Evolutionary conservation across 2,888 invertebrate species (phyloP).

Genomic region (Neoitamus cyanurus): DNA sequence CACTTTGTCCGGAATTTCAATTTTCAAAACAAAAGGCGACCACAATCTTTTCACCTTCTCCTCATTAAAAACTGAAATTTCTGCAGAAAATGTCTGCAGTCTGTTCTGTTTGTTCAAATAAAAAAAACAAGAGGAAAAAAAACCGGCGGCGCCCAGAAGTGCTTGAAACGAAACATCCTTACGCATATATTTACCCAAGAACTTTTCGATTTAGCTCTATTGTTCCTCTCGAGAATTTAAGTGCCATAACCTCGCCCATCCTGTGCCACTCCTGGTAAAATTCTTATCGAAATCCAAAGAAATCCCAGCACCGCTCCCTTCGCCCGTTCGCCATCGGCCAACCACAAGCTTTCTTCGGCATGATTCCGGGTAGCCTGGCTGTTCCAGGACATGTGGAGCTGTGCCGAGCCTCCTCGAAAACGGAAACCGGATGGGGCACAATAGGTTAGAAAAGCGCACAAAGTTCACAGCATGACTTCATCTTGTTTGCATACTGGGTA

Average conservation of each 20-base stretch:
- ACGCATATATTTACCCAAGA: background rate
- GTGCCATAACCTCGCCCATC: background rate
- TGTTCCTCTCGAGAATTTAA: background rate
- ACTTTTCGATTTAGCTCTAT: background rate
- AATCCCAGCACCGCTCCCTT: background rate
- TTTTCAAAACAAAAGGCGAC: background rate
- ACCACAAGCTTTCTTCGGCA: background rate
- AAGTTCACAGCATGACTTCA: background rate
- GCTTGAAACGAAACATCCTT: background rate
- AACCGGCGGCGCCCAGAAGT: background rate
- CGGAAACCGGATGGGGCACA: background rate
- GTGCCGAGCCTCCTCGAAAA: background rate
- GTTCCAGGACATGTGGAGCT: background rate
- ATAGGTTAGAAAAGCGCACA: background rate
- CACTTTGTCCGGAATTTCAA: background rate
- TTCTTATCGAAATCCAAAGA: background rate
- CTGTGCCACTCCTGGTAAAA: background rate
- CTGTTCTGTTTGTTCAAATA: background rate
- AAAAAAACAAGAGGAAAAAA: background rate
- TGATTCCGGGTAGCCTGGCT: background rate
- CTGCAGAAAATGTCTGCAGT: background rate
- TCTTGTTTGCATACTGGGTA: background rate
- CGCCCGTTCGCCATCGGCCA: background rate
- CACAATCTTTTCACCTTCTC: background rate
- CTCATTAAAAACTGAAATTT: slow-evolving; percentile 1